Conservation (phyloP, 2,888 invertebrate genomes). For the Harpagoxenus sublaevis region DNA sequence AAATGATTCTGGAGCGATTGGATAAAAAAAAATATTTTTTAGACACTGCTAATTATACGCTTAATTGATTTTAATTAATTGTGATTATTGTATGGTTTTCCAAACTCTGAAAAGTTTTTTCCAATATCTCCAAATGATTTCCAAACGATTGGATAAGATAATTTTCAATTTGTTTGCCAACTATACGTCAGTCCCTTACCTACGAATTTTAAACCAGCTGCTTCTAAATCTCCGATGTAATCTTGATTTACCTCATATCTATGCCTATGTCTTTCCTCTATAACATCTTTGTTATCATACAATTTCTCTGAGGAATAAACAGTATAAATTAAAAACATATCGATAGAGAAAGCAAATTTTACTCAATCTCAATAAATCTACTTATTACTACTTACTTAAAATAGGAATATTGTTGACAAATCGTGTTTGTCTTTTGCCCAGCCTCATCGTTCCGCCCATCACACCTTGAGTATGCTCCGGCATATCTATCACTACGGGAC, state of each 20-base stretch:
- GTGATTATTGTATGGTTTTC: too few relatives aligned
- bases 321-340: slow-evolving; percentile 33
- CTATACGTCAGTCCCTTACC: too few relatives aligned
- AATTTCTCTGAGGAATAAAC: slow-evolving; percentile 88
- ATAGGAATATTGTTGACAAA: slow-evolving; percentile 89
- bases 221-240: slow-evolving; percentile 92
- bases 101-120: too few relatives aligned
- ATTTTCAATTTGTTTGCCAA: too few relatives aligned
- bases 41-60: too few relatives aligned
- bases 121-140: too few relatives aligned
- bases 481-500: slow-evolving; percentile 98
- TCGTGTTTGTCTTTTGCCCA: slow-evolving; percentile 96
- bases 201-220: slow-evolving; percentile 95
- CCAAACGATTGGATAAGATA: too few relatives aligned
- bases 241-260: slow-evolving; percentile 98
- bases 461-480: slow-evolving; percentile 98
- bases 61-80: too few relatives aligned
- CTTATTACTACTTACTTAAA: slow-evolving; percentile 88
- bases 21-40: too few relatives aligned
- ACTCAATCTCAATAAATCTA: neutral
- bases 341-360: neutral
- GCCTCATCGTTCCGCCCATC: slow-evolving; percentile 99
- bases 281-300: slow-evolving; percentile 91
- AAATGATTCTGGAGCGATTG: too few relatives aligned
- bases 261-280: slow-evolving; percentile 98